Conservation (phyloP, 1,140 invertebrate species). For the Epicauta chinensis region DNA sequence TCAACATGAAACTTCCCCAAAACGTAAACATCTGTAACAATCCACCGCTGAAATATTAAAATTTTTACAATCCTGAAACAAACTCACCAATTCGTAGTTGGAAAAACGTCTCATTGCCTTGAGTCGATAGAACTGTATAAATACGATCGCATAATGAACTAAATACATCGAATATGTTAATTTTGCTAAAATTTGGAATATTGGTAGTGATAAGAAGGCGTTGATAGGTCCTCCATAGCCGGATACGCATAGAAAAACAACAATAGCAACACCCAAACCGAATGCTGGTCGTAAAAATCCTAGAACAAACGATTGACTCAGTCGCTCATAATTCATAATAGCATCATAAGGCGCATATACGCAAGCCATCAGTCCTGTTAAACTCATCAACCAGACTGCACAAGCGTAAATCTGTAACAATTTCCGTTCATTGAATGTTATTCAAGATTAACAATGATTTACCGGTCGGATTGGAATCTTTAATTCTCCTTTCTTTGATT, state of each 20-base stretch:
- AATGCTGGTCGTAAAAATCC: constrained; percentile 53
- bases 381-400: not conserved
- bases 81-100: not conserved
- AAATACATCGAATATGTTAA: constrained; percentile 23
- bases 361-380: not conserved
- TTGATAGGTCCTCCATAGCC: constrained; percentile 49
- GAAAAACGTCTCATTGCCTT: not conserved
- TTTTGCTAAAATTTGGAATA: constrained; percentile 19
- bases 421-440: not conserved
- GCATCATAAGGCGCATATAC: not conserved
- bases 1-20: constrained; percentile 9
- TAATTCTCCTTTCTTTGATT: not conserved
- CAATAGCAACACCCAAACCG: constrained; percentile 53
- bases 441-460: no score
- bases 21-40: constrained; percentile 13
- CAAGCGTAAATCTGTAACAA: not conserved
- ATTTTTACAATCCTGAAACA: no score
- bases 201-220: constrained; percentile 13
- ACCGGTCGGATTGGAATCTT: no score
- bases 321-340: not conserved
- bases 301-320: constrained; percentile 48
- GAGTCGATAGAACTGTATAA: not conserved
- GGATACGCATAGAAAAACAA: constrained; percentile 57
- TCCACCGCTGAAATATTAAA: not conserved
- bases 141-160: constrained; percentile 13